phyloP scores from a whole-genome alignment of 2,888 invertebrate species.

The Erpobdella octoculata region DNA sequence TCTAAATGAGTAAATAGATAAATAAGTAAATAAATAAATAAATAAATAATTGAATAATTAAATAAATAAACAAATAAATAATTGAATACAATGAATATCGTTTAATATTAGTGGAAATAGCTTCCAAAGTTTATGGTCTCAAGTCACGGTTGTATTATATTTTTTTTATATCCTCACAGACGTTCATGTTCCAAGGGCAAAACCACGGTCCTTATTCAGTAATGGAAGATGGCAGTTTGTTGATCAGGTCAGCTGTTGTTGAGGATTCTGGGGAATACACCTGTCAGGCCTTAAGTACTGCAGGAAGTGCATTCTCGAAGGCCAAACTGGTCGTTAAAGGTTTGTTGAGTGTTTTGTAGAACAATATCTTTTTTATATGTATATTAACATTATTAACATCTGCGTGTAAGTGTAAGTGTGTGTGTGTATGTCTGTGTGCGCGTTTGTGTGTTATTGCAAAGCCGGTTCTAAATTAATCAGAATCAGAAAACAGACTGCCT shows the following conservation, averaged over 20 bases:
- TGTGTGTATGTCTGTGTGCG: too few relatives aligned
- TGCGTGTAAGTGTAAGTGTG: too few relatives aligned
- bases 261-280: conserved; percentile 36
- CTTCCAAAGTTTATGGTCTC: not conserved
- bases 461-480: conserved; percentile 41
- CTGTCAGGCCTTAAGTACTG: conserved; percentile 57
- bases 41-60: not conserved
- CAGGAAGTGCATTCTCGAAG: conserved; percentile 42
- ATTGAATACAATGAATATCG: not conserved
- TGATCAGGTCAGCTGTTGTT: conserved; percentile 34
- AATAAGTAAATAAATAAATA: not conserved
- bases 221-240: conserved; percentile 59
- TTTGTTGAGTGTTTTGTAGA: conserved; percentile 31
- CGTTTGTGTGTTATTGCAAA: too few relatives aligned
- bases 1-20: not conserved
- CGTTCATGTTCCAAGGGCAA: conserved; percentile 46
- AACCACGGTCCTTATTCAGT: conserved; percentile 69
- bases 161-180: conserved; percentile 48
- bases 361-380: not conserved
- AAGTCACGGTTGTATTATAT: too few relatives aligned
- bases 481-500: conserved; percentile 54
- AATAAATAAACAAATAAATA: not conserved
- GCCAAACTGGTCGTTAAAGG: conserved; percentile 46
- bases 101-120: not conserved
- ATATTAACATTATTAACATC: conserved; percentile 19